phyloP scores from a whole-genome alignment of 2,888 invertebrate species.

The Cantharis rustica region DNA sequence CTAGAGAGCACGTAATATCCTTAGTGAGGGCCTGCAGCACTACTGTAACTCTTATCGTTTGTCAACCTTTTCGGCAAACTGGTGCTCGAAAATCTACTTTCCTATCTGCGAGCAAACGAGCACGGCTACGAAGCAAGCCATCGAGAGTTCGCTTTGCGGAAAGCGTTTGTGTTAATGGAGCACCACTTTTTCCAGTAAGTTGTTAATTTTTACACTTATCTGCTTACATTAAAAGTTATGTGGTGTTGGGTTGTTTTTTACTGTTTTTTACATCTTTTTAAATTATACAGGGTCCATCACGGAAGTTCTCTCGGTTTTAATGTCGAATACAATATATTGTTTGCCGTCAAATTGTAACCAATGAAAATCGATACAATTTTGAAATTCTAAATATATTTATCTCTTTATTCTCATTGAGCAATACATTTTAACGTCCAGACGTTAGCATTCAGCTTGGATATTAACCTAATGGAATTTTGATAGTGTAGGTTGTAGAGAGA shows the following conservation, averaged over 20 bases:
- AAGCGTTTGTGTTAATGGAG: conserved; percentile 84
- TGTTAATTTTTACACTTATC: not conserved
- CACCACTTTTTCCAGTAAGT: conserved; percentile 78
- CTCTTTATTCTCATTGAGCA: too few relatives aligned
- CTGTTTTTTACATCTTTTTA: not conserved
- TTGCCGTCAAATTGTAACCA: too few relatives aligned
- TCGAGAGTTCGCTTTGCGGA: conserved; percentile 88
- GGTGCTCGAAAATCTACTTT: conserved; percentile 77
- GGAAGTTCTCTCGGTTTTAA: not conserved
- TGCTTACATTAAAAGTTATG: not conserved
- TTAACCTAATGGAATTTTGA: too few relatives aligned
- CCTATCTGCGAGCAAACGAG: conserved; percentile 85
- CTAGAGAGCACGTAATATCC: conserved; percentile 87
- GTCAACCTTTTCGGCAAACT: conserved; percentile 72
- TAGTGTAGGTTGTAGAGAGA: too few relatives aligned
- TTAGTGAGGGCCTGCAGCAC: conserved; percentile 82
- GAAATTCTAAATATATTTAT: too few relatives aligned
- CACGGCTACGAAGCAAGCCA: conserved; percentile 78
- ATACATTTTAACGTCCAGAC: too few relatives aligned
- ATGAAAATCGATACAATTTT: too few relatives aligned
- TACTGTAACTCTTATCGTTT: conserved; percentile 77
- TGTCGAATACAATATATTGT: too few relatives aligned
- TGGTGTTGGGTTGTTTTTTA: not conserved
- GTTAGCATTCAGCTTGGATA: too few relatives aligned
- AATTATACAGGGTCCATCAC: not conserved